Evolutionary conservation across 2,113 vertebrate species (phyloP).

Genomic region (Elachura formosa): DNA sequence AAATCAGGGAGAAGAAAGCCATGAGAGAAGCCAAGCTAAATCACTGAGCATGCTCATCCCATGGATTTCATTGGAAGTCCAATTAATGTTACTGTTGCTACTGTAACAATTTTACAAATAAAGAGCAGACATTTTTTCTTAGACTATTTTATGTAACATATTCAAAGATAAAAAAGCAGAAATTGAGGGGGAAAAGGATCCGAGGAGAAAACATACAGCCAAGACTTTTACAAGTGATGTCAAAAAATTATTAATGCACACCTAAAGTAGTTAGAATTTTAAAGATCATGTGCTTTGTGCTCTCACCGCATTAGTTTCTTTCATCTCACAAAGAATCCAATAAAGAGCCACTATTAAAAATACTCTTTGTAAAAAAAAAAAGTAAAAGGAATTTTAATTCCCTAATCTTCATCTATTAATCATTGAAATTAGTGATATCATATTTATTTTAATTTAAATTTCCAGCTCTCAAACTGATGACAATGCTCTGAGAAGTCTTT

Average conservation of each 20-base stretch:
- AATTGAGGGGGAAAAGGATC: not conserved
- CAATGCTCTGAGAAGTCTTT: not conserved
- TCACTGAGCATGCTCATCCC: not conserved
- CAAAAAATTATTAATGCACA: not conserved
- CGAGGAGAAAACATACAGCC: not conserved
- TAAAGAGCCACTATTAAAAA: not conserved
- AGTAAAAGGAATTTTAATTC: not conserved
- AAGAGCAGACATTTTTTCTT: not conserved
- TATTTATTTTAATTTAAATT: not conserved
- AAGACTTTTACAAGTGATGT: not conserved
- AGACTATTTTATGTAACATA: not conserved
- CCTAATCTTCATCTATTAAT: not conserved
- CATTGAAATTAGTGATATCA: not conserved
- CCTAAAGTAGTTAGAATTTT: not conserved
- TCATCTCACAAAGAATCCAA: not conserved
- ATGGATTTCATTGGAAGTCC: not conserved
- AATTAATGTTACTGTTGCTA: not conserved
- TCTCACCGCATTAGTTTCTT: not conserved
- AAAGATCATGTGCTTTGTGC: not conserved
- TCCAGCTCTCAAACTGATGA: not conserved
- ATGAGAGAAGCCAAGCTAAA: not conserved
- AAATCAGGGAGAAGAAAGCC: not conserved
- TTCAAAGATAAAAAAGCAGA: not conserved
- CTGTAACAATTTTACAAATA: not conserved
- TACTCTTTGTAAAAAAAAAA: not conserved